These are phyloP conservation scores for Ahaetulla prasina DNA, from an alignment of 2,113 vertebrate species.

Conservation along the genomic window DNA sequence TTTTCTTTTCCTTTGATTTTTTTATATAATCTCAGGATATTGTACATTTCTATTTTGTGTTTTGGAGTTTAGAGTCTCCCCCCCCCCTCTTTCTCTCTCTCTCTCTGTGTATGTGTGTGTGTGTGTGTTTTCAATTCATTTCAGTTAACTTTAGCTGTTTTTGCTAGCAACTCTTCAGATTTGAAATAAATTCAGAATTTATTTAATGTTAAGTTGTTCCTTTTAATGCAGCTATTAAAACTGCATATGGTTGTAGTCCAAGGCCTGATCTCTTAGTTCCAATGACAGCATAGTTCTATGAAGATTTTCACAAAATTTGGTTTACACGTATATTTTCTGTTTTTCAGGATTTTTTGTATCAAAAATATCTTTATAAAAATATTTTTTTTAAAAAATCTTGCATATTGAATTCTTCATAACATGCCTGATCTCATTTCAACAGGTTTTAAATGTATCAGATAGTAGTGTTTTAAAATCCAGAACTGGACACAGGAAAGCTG, in stretches of 20 bases:
- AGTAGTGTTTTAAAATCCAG: constrained; percentile 70
- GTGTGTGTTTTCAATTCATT: background rate
- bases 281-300: background rate
- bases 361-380: background rate
- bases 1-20: background rate
- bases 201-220: no score
- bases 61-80: background rate
- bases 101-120: background rate
- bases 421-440: constrained; percentile 35
- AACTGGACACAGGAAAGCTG: constrained; percentile 73
- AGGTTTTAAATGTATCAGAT: constrained; percentile 83
- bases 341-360: background rate
- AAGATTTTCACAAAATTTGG: background rate
- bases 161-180: background rate
- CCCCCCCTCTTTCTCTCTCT: no score
- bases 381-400: background rate
- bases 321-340: background rate
- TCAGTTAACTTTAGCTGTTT: background rate
- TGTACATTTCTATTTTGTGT: background rate
- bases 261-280: background rate
- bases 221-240: no score
- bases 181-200: background rate
- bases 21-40: background rate
- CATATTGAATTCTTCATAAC: background rate
- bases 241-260: background rate